Evolutionary conservation across 1,140 invertebrate genomes (phyloP), one percentile per base, ranked within the genome.

Genomic region (Chrysopa pallens): DNA sequence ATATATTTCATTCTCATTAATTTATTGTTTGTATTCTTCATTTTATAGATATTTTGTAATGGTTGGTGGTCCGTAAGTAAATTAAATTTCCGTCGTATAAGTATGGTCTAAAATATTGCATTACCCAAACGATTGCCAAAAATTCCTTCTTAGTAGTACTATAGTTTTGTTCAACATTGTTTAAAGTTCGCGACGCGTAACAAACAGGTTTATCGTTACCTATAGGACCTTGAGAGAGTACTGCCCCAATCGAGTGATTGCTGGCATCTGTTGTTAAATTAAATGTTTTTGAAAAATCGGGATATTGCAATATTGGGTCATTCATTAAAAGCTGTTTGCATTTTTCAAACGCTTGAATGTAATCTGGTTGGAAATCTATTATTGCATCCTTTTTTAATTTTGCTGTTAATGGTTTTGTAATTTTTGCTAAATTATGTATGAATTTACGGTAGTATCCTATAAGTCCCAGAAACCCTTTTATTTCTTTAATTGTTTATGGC

Each of bases 61-160:
- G 63, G 55, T 42, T 52, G 55, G 42, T 70, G 53, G 40, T 59
- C 57, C 7, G 48, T 52, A 8, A 45, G 27, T 11, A 55, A 48
- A 39, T 39, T 44, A 43, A 59, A 57, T 45, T 53, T 50, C 35
- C 29, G 43, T 15, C 57, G 35, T 49, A 53, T 8, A 59, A 27
- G 45, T 59, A 59, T 6, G 53, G 53, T 31, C 54, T 40, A 39
- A 64, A 66, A 43, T 62, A 49, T 42, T 61, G 53, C 6, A 64
- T 52, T 7, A 59, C 59, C 52, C 55, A 60, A 11, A 69, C 51
- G 11, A 58, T 55, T 7, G 51, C 56, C 14, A 59, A 33, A 2
- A 52, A 42, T 50, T 58, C 53, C 35, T 51, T 49, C 43, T 58
- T 51, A 8, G 46, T 53, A 5, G 50, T 49, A 8, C 45, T 44